Conservation (phyloP, 1,140 invertebrate species). For the Chlorops oryzae region DNA sequence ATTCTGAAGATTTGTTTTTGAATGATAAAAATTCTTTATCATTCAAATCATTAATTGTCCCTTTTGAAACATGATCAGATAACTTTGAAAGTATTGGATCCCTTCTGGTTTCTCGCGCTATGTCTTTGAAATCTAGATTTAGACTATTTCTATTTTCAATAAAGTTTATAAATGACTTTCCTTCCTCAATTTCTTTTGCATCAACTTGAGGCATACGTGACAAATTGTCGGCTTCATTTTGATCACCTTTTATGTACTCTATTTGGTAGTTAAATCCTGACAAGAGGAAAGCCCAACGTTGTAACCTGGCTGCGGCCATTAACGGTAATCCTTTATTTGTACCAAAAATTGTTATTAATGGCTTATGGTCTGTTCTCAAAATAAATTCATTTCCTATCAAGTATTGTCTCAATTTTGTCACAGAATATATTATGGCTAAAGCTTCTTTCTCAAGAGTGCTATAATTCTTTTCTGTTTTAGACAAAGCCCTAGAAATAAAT, state of each 20-base stretch:
- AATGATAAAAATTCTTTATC: neutral
- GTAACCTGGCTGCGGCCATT: conserved; percentile 25
- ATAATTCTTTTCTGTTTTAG: conserved; percentile 19
- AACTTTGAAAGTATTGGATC: conserved; percentile 7
- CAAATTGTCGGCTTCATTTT: conserved; percentile 2
- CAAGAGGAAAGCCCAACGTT: conserved; percentile 30
- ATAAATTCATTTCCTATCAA: conserved; percentile 17
- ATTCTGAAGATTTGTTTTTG: neutral
- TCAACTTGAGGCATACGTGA: conserved; percentile 3
- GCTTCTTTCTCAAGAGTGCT: conserved; percentile 23
- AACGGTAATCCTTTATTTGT: conserved; percentile 22
- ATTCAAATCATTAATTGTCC: neutral
- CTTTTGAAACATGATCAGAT: neutral
- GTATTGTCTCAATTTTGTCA: conserved; percentile 6
- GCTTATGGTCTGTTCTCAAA: conserved; percentile 48
- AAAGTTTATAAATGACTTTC: conserved; percentile 7
- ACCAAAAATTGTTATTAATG: conserved; percentile 39
- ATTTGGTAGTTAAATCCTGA: conserved; percentile 20
- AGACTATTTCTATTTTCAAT: conserved; percentile 1
- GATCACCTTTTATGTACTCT: conserved; percentile 7
- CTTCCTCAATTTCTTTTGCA: neutral
- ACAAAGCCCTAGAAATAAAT: conserved; percentile 17
- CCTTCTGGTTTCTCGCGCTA: conserved; percentile 11
- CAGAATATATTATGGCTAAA: conserved; percentile 14
- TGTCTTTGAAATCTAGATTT: conserved; percentile 1